phyloP scores from a whole-genome alignment of 2,888 invertebrate genomes.

The Germaria angustata region DNA sequence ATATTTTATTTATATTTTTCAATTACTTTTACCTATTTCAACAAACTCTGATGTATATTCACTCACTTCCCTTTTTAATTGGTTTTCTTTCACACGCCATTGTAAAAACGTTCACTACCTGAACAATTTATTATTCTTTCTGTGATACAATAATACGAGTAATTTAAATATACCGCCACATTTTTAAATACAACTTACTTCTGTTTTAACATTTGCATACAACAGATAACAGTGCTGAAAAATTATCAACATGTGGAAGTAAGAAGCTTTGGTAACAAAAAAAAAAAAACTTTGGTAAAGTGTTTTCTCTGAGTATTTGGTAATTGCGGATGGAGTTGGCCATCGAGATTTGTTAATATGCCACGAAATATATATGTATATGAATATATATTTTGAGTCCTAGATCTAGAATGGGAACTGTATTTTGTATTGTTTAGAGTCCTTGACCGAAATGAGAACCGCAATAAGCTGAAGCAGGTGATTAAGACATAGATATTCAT shows the following conservation, averaged over 20 bases:
- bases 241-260: not conserved
- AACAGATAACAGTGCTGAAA: constrained; percentile 11
- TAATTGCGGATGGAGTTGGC: too few relatives aligned
- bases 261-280: not conserved
- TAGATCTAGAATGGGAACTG: too few relatives aligned
- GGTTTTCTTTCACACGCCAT: constrained; percentile 69
- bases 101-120: constrained; percentile 63
- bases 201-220: constrained; percentile 42
- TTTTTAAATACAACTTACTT: constrained; percentile 22
- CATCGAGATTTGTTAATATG: too few relatives aligned
- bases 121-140: constrained; percentile 55
- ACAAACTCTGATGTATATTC: constrained; percentile 45
- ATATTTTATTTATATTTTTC: not conserved
- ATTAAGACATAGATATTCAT: too few relatives aligned
- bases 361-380: too few relatives aligned
- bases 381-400: too few relatives aligned
- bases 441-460: too few relatives aligned
- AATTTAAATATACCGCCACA: constrained; percentile 29
- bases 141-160: constrained; percentile 43
- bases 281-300: too few relatives aligned
- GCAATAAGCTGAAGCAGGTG: too few relatives aligned
- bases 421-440: too few relatives aligned
- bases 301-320: too few relatives aligned
- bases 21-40: not conserved
- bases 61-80: constrained; percentile 58